Conservation (phyloP, 2,888 invertebrate genomes). For the Caenorhabditis imperialis region DNA sequence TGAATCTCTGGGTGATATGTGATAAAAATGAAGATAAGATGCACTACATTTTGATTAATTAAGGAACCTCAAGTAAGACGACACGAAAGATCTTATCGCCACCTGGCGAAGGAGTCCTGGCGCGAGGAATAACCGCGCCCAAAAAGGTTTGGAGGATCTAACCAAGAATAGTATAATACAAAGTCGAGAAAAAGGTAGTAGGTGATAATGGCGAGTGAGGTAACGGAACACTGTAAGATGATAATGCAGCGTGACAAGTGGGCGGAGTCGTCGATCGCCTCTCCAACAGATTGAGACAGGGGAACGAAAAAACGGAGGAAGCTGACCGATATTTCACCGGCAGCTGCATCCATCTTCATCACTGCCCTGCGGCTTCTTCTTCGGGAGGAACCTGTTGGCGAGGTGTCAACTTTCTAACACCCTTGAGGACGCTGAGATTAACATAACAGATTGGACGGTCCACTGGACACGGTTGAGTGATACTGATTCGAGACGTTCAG, state of each 20-base stretch:
- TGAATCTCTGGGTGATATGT: too few species aligned
- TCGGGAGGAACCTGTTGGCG: constrained; percentile 29
- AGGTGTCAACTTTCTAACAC: constrained; percentile 29
- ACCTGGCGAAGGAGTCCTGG: constrained; percentile 20
- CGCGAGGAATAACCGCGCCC: constrained; percentile 7
- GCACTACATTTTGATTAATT: too few species aligned
- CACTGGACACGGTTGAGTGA: constrained; percentile 4
- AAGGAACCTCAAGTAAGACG: too few species aligned
- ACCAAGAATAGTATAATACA: constrained; percentile 2
- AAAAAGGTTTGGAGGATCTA: neutral
- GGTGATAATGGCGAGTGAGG: too few species aligned
- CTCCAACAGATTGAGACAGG: neutral
- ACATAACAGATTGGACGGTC: constrained; percentile 18
- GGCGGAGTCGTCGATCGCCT: constrained; percentile 15
- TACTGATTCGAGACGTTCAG: constrained; percentile 11
- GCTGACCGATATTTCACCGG: constrained; percentile 39
- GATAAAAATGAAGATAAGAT: too few species aligned
- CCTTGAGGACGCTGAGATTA: constrained; percentile 9
- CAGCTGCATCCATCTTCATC: constrained; percentile 38
- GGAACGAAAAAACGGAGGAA: constrained; percentile 5
- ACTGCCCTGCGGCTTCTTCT: constrained; percentile 17
- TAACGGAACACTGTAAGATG: constrained; percentile 21
- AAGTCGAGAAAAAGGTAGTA: constrained; percentile 15
- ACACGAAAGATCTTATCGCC: constrained; percentile 7
- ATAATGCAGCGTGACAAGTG: constrained; percentile 50